A percentile compares a stretch with the other conserved stretches of the same genome.
Conservation (phyloP, 2,888 invertebrate species). For the Spilarctia lutea region DNA sequence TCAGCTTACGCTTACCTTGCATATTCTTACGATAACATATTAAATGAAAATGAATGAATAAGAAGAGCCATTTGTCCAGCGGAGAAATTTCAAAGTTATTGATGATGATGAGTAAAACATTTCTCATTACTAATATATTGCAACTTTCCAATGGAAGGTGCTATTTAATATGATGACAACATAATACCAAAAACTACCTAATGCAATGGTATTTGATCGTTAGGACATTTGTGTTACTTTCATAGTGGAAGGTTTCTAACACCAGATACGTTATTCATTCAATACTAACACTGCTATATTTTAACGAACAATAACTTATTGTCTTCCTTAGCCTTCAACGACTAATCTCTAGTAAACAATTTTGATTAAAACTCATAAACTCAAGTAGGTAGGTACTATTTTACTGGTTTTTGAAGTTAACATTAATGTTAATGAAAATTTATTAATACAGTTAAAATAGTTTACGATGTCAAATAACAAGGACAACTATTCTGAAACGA, state of each 20-base stretch:
- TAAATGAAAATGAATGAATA: neutral
- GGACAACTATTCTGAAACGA: neutral
- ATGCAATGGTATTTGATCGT: neutral
- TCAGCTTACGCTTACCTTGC: neutral
- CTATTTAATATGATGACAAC: neutral
- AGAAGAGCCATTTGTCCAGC: neutral
- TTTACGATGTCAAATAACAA: neutral
- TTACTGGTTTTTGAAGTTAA: neutral
- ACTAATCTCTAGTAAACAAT: neutral
- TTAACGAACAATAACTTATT: neutral
- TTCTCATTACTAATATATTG: neutral
- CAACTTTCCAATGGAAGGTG: neutral
- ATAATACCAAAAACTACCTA: neutral
- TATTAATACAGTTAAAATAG: neutral
- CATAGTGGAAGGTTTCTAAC: neutral
- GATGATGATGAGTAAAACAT: neutral
- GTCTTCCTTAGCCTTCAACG: no score
- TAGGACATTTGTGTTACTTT: neutral
- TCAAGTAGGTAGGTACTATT: neutral
- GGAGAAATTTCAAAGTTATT: neutral
- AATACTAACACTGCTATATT: neutral
- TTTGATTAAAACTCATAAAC: neutral
- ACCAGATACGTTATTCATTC: neutral
- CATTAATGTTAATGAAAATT: neutral
- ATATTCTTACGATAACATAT: neutral